These are phyloP conservation scores for Sphaerophoria taeniata DNA, from an alignment of 2,888 invertebrate species.

Conservation along the genomic window DNA sequence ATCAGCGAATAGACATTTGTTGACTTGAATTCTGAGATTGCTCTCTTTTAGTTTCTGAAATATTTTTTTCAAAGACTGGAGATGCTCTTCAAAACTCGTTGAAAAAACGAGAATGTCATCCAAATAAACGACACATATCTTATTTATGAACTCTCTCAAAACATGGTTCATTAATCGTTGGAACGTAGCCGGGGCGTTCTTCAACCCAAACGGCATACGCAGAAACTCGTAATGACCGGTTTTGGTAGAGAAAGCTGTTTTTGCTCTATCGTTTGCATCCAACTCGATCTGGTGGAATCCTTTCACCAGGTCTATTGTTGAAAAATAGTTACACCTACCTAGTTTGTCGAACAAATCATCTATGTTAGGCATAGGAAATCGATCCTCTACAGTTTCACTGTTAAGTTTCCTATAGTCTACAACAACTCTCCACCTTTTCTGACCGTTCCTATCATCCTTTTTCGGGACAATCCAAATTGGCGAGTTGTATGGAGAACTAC, in stretches of 20 bases:
- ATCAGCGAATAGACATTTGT: conserved; percentile 13
- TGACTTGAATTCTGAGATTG: conserved; percentile 2
- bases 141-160: conserved; percentile 64
- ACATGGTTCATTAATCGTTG: conserved; percentile 77
- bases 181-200: conserved; percentile 31
- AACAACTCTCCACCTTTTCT: conserved; percentile 44
- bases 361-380: background rate
- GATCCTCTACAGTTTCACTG: background rate
- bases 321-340: background rate
- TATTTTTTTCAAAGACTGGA: background rate
- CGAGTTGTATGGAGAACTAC: conserved; percentile 73
- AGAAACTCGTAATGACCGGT: conserved; percentile 30
- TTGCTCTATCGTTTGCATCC: conserved; percentile 12
- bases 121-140: conserved; percentile 72
- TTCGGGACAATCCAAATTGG: conserved; percentile 73
- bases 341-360: background rate
- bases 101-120: conserved; percentile 73
- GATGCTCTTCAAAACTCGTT: background rate
- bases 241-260: conserved; percentile 38
- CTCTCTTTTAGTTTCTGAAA: conserved; percentile 5
- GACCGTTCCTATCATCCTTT: conserved; percentile 42
- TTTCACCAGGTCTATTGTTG: background rate
- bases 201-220: conserved; percentile 26
- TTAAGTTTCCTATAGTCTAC: background rate
- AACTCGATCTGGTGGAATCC: conserved; percentile 18